A percentile compares a stretch with the other conserved stretches of the same genome.
phyloP scores from a whole-genome alignment of 2,113 vertebrate species.

The Podilymbus podiceps region DNA sequence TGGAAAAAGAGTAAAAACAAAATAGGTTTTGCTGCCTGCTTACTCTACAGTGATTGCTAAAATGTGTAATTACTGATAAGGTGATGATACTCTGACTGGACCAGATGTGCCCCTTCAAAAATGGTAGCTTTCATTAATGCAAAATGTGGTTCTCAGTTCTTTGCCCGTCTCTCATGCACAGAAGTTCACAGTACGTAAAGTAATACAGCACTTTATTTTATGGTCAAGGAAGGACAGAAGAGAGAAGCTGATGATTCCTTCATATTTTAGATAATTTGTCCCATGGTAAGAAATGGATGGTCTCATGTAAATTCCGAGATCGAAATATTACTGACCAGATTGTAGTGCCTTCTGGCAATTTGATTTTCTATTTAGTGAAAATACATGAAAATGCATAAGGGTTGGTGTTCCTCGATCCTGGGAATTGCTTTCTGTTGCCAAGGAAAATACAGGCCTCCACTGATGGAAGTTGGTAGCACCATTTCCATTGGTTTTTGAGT shows the following conservation, averaged over 20 bases:
- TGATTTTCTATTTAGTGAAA: not conserved
- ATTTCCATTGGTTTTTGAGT: not conserved
- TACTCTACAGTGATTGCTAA: not conserved
- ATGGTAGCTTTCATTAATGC: not conserved
- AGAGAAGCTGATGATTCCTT: not conserved
- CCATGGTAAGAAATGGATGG: not conserved
- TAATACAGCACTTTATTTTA: not conserved
- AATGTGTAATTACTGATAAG: not conserved
- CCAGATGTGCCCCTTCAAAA: not conserved
- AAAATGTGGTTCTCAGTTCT: not conserved
- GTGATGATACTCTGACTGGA: not conserved
- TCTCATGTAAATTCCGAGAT: not conserved
- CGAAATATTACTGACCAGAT: not conserved
- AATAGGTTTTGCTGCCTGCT: not conserved
- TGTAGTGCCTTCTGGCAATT: not conserved
- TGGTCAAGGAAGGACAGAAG: not conserved
- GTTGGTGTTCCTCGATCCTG: not conserved
- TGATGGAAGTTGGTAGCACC: not conserved
- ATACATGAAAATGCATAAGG: not conserved
- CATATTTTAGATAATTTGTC: not conserved
- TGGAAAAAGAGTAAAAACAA: not conserved
- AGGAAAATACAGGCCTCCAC: not conserved
- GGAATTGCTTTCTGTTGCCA: not conserved
- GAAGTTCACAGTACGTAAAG: not conserved
- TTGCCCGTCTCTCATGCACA: not conserved